phyloP scores from a whole-genome alignment of 2,888 invertebrate genomes.

The Micoletzkya japonica region DNA sequence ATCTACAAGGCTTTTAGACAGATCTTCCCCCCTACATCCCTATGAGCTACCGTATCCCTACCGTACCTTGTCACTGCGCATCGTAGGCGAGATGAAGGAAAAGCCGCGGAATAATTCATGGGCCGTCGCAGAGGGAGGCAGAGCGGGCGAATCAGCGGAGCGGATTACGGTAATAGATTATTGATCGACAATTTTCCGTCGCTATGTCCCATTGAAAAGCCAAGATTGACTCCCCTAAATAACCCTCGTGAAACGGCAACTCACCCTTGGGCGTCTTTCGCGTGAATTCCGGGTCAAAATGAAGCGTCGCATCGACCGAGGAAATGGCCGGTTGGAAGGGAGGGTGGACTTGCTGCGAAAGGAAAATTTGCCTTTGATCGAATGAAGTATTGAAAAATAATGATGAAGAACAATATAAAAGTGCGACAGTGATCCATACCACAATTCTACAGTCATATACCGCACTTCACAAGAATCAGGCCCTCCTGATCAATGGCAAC shows the following conservation, averaged over 20 bases:
- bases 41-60: not conserved
- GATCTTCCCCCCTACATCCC: too few species aligned
- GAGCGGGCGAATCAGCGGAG: conserved; percentile 97
- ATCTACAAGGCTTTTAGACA: too few species aligned
- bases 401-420: too few species aligned
- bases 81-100: conserved; percentile 92
- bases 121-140: conserved; percentile 95
- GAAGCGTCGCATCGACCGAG: conserved; percentile 85
- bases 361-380: too few species aligned
- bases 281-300: conserved; percentile 97
- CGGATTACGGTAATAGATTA: too few species aligned
- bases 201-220: too few species aligned
- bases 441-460: not conserved
- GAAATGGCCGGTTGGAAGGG: conserved; percentile 96
- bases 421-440: not conserved
- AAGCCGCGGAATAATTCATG: conserved; percentile 97
- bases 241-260: too few species aligned
- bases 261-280: conserved; percentile 86
- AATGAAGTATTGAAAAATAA: too few species aligned
- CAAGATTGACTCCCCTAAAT: too few species aligned
- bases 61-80: conserved; percentile 73
- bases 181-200: too few species aligned
- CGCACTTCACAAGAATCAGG: not conserved
- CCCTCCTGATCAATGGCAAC: too few species aligned
- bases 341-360: conserved; percentile 83